These are phyloP conservation scores for Drosophila sp. DNA, from an alignment of 1,140 invertebrate species.

Conservation along the genomic window DNA sequence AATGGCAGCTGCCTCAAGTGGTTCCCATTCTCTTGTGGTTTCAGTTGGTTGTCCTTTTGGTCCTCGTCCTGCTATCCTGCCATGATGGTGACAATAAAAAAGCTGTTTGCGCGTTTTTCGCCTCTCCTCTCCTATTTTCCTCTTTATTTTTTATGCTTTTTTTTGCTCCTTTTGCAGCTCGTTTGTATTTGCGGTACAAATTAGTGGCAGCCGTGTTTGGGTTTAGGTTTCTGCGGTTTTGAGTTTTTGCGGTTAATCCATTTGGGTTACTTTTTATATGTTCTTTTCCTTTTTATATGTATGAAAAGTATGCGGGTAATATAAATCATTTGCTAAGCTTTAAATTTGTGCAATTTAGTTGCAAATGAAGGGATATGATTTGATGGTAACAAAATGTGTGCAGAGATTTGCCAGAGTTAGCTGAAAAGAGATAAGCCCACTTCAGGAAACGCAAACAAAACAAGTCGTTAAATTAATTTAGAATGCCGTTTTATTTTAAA, in stretches of 20 bases:
- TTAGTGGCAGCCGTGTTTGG: constrained; percentile 61
- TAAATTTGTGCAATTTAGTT: constrained; percentile 58
- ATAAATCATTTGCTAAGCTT: constrained; percentile 68
- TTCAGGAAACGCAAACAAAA: neutral
- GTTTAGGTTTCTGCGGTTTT: constrained; percentile 49
- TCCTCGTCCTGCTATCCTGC: constrained; percentile 4
- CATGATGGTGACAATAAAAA: constrained; percentile 55
- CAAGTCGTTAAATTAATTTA: neutral
- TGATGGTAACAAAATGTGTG: constrained; percentile 21
- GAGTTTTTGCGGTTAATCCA: constrained; percentile 60
- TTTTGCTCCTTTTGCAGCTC: constrained; percentile 22
- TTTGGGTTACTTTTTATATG: constrained; percentile 35
- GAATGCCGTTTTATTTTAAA: no score
- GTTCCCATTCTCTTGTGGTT: constrained; percentile 14
- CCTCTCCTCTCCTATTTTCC: constrained; percentile 13
- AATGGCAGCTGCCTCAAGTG: constrained; percentile 39
- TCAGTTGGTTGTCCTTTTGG: constrained; percentile 15
- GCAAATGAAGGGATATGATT: constrained; percentile 40
- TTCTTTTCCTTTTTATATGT: neutral
- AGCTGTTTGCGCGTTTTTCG: constrained; percentile 31
- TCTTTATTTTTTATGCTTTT: constrained; percentile 4
- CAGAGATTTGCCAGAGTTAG: neutral
- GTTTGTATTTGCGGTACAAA: constrained; percentile 65
- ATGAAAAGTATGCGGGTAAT: constrained; percentile 42
- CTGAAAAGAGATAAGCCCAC: neutral